Evolutionary conservation across 2,797 vertebrate genomes (phyloP).

Genomic region (Anguilla megastoma): DNA sequence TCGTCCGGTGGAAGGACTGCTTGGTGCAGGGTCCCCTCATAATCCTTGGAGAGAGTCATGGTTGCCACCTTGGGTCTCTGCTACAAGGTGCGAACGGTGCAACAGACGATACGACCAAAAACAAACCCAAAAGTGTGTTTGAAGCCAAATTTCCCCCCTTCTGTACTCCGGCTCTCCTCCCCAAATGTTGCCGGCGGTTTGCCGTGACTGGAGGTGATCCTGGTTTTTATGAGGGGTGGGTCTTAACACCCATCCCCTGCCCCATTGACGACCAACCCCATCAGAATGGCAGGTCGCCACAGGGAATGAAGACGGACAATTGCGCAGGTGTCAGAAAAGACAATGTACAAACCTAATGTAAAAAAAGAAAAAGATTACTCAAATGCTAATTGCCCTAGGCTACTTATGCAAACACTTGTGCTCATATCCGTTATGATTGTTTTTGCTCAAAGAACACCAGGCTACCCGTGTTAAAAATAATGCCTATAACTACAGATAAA

Average conservation of each 20-base stretch:
- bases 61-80: conserved; percentile 3
- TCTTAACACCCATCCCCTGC: conserved; percentile 53
- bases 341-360: conserved; percentile 36
- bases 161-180: background rate
- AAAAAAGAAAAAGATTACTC: conserved; percentile 27
- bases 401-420: conserved; percentile 13
- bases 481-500: background rate
- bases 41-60: conserved; percentile 73
- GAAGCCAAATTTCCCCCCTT: background rate
- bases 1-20: conserved; percentile 56
- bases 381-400: conserved; percentile 37
- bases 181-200: conserved; percentile 40
- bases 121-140: conserved; percentile 7
- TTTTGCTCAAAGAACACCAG: background rate
- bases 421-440: conserved; percentile 12
- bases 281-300: conserved; percentile 64
- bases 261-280: conserved; percentile 70
- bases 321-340: conserved; percentile 52
- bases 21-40: conserved; percentile 55
- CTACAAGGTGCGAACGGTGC: conserved; percentile 30
- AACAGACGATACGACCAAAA: conserved; percentile 29
- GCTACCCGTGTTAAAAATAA: background rate
- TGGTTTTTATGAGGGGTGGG: conserved; percentile 67
- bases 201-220: conserved; percentile 38
- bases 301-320: conserved; percentile 51